These are phyloP conservation scores for Protobothrops mucrosquamatus DNA, from an alignment of 2,113 vertebrate genomes.

Conservation along the genomic window DNA sequence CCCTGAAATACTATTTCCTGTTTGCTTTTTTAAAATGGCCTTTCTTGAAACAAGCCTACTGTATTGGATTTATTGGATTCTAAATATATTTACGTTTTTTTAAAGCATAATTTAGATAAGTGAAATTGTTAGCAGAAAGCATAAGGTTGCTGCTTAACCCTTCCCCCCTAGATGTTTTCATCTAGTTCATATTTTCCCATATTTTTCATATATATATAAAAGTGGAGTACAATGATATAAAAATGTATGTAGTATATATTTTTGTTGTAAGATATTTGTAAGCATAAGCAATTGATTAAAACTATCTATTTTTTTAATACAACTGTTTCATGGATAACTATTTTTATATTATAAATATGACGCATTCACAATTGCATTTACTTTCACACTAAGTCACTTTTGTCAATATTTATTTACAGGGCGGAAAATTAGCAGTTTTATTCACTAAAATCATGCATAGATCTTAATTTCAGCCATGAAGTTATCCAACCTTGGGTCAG, in stretches of 20 bases:
- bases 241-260: neutral
- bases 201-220: no score
- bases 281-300: neutral
- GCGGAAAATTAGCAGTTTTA: neutral
- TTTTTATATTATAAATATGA: neutral
- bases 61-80: neutral
- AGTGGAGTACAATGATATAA: no score
- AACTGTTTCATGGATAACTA: neutral
- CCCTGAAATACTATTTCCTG: neutral
- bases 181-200: neutral
- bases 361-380: slow-evolving; percentile 14
- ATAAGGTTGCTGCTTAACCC: neutral
- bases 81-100: neutral
- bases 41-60: neutral
- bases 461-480: neutral
- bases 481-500: neutral
- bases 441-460: neutral
- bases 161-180: neutral
- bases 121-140: neutral
- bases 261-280: neutral
- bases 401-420: neutral
- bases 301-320: neutral
- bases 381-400: slow-evolving; percentile 15
- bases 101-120: neutral
- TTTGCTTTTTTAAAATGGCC: neutral